Conservation (phyloP, 92 coral and sea anemone species). For the Heteractis magnifica region DNA sequence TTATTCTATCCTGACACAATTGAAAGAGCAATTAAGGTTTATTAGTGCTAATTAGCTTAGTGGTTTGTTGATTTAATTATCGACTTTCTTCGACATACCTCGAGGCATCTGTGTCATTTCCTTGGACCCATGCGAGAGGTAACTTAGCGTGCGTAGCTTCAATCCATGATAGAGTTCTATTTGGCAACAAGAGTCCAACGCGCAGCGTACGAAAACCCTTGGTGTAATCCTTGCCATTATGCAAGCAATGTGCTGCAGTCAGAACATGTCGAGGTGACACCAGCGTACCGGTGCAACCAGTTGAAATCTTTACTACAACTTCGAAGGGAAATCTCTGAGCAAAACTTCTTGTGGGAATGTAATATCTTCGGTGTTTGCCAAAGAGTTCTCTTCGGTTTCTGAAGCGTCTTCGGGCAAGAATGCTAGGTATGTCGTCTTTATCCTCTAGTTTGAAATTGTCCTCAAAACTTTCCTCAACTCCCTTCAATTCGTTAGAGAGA, state of each 20-base stretch:
- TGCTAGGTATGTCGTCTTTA: constrained; percentile 25
- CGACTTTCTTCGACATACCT: constrained; percentile 44
- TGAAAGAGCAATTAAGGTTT: background rate
- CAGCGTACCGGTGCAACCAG: constrained; percentile 88
- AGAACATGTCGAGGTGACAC: constrained; percentile 86
- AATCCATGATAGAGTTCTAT: constrained; percentile 64
- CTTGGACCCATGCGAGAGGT: constrained; percentile 82
- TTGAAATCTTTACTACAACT: constrained; percentile 74
- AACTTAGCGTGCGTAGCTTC: constrained; percentile 50
- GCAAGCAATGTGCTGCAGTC: constrained; percentile 94
- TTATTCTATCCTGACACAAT: background rate
- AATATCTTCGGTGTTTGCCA: constrained; percentile 42
- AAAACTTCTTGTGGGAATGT: constrained; percentile 43
- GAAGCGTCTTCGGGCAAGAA: constrained; percentile 5
- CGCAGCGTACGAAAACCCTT: constrained; percentile 58
- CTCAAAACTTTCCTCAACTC: background rate
- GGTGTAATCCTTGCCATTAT: constrained; percentile 79
- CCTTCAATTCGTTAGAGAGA: background rate
- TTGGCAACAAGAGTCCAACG: constrained; percentile 69
- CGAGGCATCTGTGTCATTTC: constrained; percentile 72
- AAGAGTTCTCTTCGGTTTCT: constrained; percentile 32
- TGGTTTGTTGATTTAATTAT: background rate
- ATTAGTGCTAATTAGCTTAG: background rate
- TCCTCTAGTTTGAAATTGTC: constrained; percentile 8
- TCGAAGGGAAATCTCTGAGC: constrained; percentile 75